Conservation (phyloP, 2,888 invertebrate genomes). For the Caenorhabditis japonica region DNA sequence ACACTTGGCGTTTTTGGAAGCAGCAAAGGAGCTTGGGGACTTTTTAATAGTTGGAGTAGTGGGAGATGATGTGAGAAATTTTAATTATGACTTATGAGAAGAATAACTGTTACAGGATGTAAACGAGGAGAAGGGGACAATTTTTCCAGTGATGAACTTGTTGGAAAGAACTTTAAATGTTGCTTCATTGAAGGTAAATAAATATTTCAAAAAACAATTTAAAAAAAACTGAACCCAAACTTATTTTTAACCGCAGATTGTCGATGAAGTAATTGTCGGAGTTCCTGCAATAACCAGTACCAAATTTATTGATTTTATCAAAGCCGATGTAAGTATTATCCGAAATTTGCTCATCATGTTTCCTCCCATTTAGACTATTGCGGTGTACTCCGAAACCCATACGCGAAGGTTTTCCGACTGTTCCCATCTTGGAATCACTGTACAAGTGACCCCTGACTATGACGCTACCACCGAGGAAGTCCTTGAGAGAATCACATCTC, state of each 20-base stretch:
- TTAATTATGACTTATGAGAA: background rate
- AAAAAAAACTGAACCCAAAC: too few species aligned
- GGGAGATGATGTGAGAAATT: constrained; percentile 63
- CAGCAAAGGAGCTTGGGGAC: constrained; percentile 89
- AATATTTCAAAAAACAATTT: background rate
- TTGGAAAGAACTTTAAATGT: constrained; percentile 96
- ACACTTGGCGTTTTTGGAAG: constrained; percentile 93
- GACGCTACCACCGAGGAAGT: constrained; percentile 95
- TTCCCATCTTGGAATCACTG: constrained; percentile 33
- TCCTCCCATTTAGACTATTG: constrained; percentile 15
- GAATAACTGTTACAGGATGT: constrained; percentile 59
- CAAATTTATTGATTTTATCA: constrained; percentile 94
- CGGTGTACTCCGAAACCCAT: constrained; percentile 25
- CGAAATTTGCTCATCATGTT: background rate
- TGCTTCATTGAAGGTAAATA: constrained; percentile 84
- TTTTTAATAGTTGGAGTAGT: constrained; percentile 90
- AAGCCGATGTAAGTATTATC: constrained; percentile 76
- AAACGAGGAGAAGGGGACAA: constrained; percentile 82
- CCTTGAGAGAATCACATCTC: constrained; percentile 92
- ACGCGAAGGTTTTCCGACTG: constrained; percentile 21
- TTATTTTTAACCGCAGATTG: constrained; percentile 85
- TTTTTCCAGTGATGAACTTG: constrained; percentile 98
- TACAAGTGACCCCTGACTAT: constrained; percentile 85
- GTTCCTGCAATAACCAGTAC: constrained; percentile 93
- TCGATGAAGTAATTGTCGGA: constrained; percentile 97